Base-by-base conservation (phyloP, 2,113 vertebrate genomes). In the Triplophysa dalaica region DNA sequence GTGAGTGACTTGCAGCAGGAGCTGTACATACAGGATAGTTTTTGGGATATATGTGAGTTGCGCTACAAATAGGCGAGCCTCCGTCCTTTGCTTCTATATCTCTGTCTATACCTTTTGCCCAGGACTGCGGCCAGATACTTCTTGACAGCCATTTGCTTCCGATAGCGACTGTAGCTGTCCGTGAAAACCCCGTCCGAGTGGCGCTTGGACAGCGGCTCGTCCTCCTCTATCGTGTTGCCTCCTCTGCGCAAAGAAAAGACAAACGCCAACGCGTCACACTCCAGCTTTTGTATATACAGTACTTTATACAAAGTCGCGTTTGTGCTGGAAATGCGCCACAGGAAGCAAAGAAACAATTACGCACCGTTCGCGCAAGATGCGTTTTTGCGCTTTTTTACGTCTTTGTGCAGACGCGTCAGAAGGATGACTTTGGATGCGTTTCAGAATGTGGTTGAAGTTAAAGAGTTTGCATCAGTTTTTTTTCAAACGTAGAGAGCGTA, bases 71-170 rank as follows among this genome's bases (percentile, higher is more conserved):
- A 98, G 64, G 94, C 93, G 94, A 96, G 93, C 91, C 96, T 94
- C 88, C 96, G 96, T 95, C 97, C 97, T 96, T 97, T 98, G 94
- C 95, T 98, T 95, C 96, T 97, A 96, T 97, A 92, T 94, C 96
- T 98, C 93, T 98, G 98, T 95, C 97, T 98, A 94, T 99, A 98
- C 97, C 98, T 98, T 98, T 98, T 98, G 93, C 98, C 98, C 86
- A 99, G 93, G 90, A 99, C 96, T 0, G 98, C 95, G 21, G 97
- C 96, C 95, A 99, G 94, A 92, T 99, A 99, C 92, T 99, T 99
- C 95, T 97, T 98, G 89, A 98, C 97, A 84, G 97, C 98, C 97
- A 98, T 99, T 95, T 99, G 97, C 93, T 99, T 99, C 88, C 98
- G 90, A 92, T 99, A 99, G 92, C 96, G 98, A 90, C 97, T 99